Conservation (phyloP, 1,140 invertebrate species). For the Colletes latitarsis region DNA sequence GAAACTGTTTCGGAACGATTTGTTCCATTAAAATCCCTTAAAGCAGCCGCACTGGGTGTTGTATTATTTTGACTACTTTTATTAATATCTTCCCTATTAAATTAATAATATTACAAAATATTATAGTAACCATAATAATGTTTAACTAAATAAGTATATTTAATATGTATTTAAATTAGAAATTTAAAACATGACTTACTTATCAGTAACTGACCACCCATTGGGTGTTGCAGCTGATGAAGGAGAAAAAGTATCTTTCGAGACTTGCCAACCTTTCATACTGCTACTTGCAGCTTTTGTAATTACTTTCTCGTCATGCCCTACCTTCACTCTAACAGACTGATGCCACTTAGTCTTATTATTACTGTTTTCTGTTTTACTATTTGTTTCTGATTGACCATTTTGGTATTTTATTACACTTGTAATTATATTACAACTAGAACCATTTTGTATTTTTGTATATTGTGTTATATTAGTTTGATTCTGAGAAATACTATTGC, state of each 20-base stretch:
- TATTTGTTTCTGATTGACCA: constrained; percentile 63
- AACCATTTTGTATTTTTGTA: constrained; percentile 57
- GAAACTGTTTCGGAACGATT: constrained; percentile 79
- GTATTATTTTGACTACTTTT: constrained; percentile 65
- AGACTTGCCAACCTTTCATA: constrained; percentile 72
- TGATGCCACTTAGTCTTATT: constrained; percentile 66
- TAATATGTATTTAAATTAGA: constrained; percentile 13
- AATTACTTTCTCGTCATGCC: constrained; percentile 68
- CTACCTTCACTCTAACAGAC: constrained; percentile 65
- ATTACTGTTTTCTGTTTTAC: constrained; percentile 57
- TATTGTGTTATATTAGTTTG: constrained; percentile 41
- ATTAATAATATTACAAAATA: constrained; percentile 39
- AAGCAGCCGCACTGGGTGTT: constrained; percentile 75
- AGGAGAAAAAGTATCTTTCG: constrained; percentile 69
- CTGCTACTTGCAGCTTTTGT: constrained; percentile 73
- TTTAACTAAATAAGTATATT: not conserved
- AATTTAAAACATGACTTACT: constrained; percentile 64
- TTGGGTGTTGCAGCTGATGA: constrained; percentile 66
- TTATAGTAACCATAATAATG: constrained; percentile 7
- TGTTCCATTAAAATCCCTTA: constrained; percentile 77
- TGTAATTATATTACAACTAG: constrained; percentile 54
- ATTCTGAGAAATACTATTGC: constrained; percentile 34
- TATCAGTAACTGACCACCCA: constrained; percentile 77
- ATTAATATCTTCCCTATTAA: constrained; percentile 74
- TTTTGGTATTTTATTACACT: constrained; percentile 69